Evolutionary conservation across 2,113 vertebrate species (phyloP).

Genomic region (Orycteropus afer): DNA sequence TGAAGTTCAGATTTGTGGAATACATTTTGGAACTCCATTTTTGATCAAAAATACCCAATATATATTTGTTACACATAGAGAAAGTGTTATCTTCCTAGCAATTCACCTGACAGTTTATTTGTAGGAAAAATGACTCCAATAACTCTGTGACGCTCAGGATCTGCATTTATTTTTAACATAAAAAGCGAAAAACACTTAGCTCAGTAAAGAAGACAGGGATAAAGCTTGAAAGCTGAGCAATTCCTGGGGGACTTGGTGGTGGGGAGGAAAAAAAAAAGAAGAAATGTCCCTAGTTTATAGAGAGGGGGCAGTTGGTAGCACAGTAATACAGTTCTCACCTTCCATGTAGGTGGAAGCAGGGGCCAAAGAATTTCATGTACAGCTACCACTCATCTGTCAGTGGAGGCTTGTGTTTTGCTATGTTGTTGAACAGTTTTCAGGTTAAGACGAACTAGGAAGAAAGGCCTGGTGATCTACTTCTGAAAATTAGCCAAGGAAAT

Average conservation of each 20-base stretch:
- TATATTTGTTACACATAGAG: not conserved
- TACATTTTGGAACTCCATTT: not conserved
- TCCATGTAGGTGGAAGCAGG: too few relatives aligned
- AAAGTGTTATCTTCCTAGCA: not conserved
- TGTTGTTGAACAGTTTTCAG: not conserved
- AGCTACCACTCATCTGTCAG: not conserved
- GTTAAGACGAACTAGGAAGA: not conserved
- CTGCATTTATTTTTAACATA: not conserved
- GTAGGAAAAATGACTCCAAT: not conserved
- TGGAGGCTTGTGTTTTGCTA: not conserved
- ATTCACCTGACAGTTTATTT: not conserved
- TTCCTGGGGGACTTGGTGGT: rapidly evolving
- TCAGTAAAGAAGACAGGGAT: not conserved
- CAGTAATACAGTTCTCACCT: not conserved
- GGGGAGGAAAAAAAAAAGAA: not conserved
- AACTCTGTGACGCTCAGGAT: not conserved
- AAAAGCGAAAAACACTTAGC: rapidly evolving
- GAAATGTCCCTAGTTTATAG: not conserved
- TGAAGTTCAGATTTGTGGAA: not conserved
- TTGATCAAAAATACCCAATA: not conserved
- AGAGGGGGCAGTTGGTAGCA: not conserved
- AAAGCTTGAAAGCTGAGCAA: not conserved
- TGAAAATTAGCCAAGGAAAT: not conserved
- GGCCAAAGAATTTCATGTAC: not conserved
- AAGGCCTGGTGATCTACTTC: not conserved